Evolutionary conservation across 2,888 invertebrate species (phyloP), one percentile per base, ranked within the genome.

Genomic region (Griposia aprilina): DNA sequence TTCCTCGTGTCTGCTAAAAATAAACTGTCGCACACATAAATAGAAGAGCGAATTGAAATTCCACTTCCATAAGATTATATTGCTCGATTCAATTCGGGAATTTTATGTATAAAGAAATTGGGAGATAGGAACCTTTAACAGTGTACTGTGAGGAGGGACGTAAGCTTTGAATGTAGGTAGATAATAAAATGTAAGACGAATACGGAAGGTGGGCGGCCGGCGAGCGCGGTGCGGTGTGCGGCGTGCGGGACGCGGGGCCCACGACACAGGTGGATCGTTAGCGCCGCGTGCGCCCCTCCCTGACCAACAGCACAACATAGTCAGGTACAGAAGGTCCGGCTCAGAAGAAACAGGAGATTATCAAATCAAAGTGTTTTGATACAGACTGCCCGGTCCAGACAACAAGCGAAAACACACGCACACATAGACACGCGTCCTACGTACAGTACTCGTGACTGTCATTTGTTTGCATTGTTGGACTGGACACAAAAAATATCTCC

Each of bases 41-140:
- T 84, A 82, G 77, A 72, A 81, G 50, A 69, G 57, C 57, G 78
- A 84, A 86, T 87, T 84, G 82, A 81, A 85, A 87, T 85, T 87
- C 85, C 78, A 59, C 80, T 87, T 85, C 73, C 78, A 80, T 66
- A 79, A 79, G 85, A 83, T 85, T 83, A 78, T 85, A 76, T 84
- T 86, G 73, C 87, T 74, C 78, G 84, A 82, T 81, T 84, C 67
- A 80, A 80, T 85, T 85, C 79, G 74, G 62, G 68, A 80, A 81
- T 87, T 84, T 84, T 86, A 75, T 81, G 77, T 87, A 73, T 74
- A 84, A 84, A 84, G 78, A 87, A 85, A 87, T 85, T 85, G 81
- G 68, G 62, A 83, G 81, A 80, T 82, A 80, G 83, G 78, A 86
- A 80, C 70, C 79, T 80, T 87, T 81, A 79, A 78, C 79, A 80